Conservation (phyloP, 2,888 invertebrate genomes). For the Heliconius sara region DNA sequence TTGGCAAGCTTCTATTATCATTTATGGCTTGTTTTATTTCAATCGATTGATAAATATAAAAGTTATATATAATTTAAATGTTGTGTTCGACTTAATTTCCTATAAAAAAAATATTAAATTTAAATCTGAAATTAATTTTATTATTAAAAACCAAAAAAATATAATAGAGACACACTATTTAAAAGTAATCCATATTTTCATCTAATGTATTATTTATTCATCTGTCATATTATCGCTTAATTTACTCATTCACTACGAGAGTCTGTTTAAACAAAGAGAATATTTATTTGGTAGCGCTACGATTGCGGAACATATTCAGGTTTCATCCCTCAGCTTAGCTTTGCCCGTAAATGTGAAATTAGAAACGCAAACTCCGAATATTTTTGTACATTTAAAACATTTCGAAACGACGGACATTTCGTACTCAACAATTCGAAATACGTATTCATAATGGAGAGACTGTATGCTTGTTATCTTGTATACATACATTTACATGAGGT, state of each 20-base stretch:
- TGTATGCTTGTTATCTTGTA: neutral
- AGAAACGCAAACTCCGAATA: conserved; percentile 17
- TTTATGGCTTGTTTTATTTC: no score
- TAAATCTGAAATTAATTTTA: no score
- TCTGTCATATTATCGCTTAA: neutral
- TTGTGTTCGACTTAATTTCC: no score
- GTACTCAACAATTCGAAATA: conserved; percentile 4
- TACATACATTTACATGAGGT: neutral
- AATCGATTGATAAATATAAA: no score
- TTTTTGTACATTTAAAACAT: conserved; percentile 32
- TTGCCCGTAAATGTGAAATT: conserved; percentile 25
- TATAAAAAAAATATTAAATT: no score
- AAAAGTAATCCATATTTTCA: neutral
- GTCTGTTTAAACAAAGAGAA: conserved; percentile 25
- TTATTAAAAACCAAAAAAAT: no score
- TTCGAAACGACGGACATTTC: neutral
- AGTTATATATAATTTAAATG: no score
- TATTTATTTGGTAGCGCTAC: conserved; percentile 27
- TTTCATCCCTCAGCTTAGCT: conserved; percentile 8
- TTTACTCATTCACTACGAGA: neutral
- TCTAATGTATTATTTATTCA: conserved; percentile 3
- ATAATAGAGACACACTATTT: neutral
- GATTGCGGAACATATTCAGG: conserved; percentile 26
- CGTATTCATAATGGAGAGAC: neutral
- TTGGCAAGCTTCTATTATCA: no score